Percentiles rank a stretch among this genome's conserved stretches.
These are phyloP conservation scores for Frieseomelitta varia DNA, from an alignment of 1,140 invertebrate species.

Conservation along the genomic window DNA sequence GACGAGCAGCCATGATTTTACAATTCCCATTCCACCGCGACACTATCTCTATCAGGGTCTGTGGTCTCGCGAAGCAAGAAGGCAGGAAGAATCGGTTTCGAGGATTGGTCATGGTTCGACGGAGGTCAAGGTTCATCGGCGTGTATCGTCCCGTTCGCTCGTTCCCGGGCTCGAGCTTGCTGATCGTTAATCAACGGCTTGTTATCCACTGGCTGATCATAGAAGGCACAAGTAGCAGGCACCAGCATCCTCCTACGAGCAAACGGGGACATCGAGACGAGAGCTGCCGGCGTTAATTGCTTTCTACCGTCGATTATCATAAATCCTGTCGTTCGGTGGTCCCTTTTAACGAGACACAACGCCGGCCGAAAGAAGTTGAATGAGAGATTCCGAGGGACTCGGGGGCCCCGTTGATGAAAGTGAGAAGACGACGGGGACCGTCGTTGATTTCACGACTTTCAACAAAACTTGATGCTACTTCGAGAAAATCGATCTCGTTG, in stretches of 20 bases:
- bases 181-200: conserved; percentile 62
- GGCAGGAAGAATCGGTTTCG: conserved; percentile 33
- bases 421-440: not conserved
- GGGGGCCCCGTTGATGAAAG: conserved; percentile 7
- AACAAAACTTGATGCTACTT: not conserved
- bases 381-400: not conserved
- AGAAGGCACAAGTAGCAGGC: conserved; percentile 37
- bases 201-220: conserved; percentile 52
- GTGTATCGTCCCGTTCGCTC: conserved; percentile 38
- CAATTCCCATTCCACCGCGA: conserved; percentile 27
- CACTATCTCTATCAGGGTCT: conserved; percentile 50
- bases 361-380: not conserved
- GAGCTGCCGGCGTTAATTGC: conserved; percentile 48
- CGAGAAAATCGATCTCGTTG: not conserved
- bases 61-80: not conserved
- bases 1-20: not conserved
- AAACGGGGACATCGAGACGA: conserved; percentile 41
- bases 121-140: conserved; percentile 59
- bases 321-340: conserved; percentile 31
- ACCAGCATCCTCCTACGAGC: conserved; percentile 22
- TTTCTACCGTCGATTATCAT: conserved; percentile 40
- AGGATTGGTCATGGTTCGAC: conserved; percentile 42
- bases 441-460: not conserved
- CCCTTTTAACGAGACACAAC: conserved; percentile 28
- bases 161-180: conserved; percentile 24